A percentile compares a stretch with the other conserved stretches of the same genome.
phyloP scores from a whole-genome alignment of 2,113 vertebrate genomes.

The Nyctereutes procyonoides region DNA sequence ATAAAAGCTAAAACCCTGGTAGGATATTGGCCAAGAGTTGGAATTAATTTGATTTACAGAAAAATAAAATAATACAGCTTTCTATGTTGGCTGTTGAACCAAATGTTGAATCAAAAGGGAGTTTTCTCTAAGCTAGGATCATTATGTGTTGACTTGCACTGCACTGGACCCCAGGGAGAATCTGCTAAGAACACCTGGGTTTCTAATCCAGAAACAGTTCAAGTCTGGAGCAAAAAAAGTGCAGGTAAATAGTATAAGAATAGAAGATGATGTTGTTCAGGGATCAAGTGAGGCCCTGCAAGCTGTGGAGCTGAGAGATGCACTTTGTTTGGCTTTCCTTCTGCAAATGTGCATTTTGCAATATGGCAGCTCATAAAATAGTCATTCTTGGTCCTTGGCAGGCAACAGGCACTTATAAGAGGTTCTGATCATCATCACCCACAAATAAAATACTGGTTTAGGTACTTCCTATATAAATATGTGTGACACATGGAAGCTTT shows the following conservation, averaged over 20 bases:
- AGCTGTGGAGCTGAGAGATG: background rate
- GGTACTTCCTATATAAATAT: background rate
- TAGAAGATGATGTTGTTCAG: background rate
- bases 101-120: background rate
- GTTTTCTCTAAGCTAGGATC: background rate
- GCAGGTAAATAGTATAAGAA: background rate
- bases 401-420: background rate
- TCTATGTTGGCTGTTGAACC: background rate
- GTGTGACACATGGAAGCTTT: background rate
- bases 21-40: background rate
- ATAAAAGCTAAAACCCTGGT: background rate
- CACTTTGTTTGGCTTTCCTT: background rate
- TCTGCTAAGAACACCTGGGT: background rate
- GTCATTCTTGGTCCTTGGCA: background rate
- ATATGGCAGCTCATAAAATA: background rate
- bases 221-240: background rate
- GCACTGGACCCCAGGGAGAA: background rate
- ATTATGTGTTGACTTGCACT: background rate
- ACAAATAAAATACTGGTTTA: background rate
- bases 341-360: background rate
- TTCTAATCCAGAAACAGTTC: background rate
- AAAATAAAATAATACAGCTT: slow-evolving; percentile 16
- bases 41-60: slow-evolving; percentile 36
- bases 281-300: background rate
- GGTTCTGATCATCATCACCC: background rate